Conservation (phyloP, 1,140 invertebrate species). For the Lepidostoma basale region DNA sequence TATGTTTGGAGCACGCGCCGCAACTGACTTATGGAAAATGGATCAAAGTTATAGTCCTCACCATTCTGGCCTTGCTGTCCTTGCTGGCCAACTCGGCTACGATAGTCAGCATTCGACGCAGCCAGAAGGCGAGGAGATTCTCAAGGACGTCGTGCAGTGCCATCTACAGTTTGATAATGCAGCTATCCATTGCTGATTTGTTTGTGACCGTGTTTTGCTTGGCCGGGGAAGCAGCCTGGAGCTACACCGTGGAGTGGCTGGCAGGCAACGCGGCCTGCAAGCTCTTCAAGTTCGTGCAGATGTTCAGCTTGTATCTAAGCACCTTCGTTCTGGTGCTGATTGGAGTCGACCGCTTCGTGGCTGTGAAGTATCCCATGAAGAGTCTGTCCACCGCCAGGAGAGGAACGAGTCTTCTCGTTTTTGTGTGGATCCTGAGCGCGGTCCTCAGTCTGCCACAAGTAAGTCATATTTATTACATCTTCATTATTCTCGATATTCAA, state of each 20-base stretch:
- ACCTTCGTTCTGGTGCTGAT: constrained; percentile 84
- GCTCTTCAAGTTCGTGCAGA: constrained; percentile 80
- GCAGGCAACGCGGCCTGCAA: constrained; percentile 80
- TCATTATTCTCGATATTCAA: neutral
- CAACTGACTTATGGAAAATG: constrained; percentile 63
- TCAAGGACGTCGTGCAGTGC: constrained; percentile 68
- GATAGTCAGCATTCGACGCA: constrained; percentile 73
- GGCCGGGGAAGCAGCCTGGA: constrained; percentile 79
- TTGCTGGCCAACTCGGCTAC: constrained; percentile 76
- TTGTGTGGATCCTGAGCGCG: constrained; percentile 73
- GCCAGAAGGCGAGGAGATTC: constrained; percentile 58
- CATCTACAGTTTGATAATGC: constrained; percentile 78
- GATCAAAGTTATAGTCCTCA: constrained; percentile 68
- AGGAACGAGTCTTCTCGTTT: constrained; percentile 66
- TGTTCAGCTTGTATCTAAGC: constrained; percentile 81
- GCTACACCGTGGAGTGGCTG: constrained; percentile 78
- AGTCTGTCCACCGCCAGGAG: constrained; percentile 70
- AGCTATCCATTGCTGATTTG: constrained; percentile 77
- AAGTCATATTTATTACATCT: too few species aligned
- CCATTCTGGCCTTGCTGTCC: constrained; percentile 72
- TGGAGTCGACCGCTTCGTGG: constrained; percentile 79
- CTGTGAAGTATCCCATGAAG: constrained; percentile 81
- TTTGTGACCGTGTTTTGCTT: constrained; percentile 82
- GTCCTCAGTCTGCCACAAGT: constrained; percentile 84
- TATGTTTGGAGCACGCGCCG: constrained; percentile 69